Percentiles rank a stretch among this genome's conserved stretches.
Conservation (phyloP, 2,113 vertebrate genomes). For the Clarias batrachus region DNA sequence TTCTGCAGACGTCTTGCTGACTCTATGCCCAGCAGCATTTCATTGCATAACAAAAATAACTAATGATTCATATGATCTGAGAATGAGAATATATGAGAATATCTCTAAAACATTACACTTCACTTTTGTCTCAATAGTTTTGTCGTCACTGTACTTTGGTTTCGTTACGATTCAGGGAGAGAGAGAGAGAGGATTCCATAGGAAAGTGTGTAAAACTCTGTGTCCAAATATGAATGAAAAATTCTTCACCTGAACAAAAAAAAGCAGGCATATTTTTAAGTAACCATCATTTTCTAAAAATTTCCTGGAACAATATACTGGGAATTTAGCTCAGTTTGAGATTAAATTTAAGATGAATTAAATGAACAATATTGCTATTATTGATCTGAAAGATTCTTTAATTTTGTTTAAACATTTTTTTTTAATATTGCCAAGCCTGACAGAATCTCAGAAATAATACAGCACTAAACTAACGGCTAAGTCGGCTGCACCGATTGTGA, state of each 20-base stretch:
- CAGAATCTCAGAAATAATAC: neutral
- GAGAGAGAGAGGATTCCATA: neutral
- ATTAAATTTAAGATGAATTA: neutral
- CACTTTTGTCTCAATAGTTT: no score
- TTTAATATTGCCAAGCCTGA: neutral
- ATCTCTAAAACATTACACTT: no score
- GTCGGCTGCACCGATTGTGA: neutral
- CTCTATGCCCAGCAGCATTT: no score
- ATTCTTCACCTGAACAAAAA: neutral
- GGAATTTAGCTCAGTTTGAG: no score
- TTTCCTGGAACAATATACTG: no score
- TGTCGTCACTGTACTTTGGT: no score
- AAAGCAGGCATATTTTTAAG: neutral
- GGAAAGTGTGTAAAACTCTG: neutral
- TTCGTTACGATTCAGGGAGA: no score
- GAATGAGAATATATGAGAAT: no score
- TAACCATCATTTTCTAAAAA: neutral
- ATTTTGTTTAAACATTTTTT: neutral
- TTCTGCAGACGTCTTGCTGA: no score
- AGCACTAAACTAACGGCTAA: neutral
- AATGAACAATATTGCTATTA: neutral
- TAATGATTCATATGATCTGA: no score
- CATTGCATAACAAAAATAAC: no score
- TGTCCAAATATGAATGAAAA: neutral
- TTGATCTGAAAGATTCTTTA: neutral